Base-by-base conservation (phyloP, 2,888 invertebrate species). In the Netelia inedita region DNA sequence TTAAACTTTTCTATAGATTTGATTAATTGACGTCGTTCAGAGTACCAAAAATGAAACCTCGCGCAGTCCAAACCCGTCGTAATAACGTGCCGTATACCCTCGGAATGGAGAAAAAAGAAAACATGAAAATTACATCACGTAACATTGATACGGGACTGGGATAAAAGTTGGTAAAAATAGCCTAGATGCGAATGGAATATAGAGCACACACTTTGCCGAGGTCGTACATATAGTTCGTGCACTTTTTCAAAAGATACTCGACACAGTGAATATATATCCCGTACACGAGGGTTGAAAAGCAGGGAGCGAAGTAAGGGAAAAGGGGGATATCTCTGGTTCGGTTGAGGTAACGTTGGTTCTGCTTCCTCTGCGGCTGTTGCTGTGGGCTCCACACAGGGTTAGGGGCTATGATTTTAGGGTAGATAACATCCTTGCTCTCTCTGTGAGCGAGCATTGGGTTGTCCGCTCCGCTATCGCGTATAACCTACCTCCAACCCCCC, bases 371-470 rank as follows among this genome's bases (percentile, higher is more conserved):
- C 50, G 46, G 61, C 68, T 61, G 55, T 59, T 66, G 46, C 35
- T 57, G 57, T 55, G 46, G 41, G 50, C 46, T 63, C 53, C 11
- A 65, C 57, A 11, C 11, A 3, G 43, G 21, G 61, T 68, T 61
- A 6, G 61, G 35, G 53, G 69, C 50, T 59, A 69, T 55, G 71
- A 79, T 79, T 63, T 73, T 41, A 61, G 68, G 19, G 53, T 55
- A 61, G 73, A 83, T 83, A 79, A 83, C 78, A 55, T 50, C 19
- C 61, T 35, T 41, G 55, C 74, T 46, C 74, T 53, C 59, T 63
- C 41, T 46, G 3, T 46, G 53, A 61, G 28, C 63, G 41, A 11
- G 14, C 14, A 11, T 46, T 10, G 46, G 61, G 28, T 35, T 63
- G 50, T 74, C 14, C 16, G 19, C 19, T 63, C 53, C 63, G 53